Base-by-base conservation (phyloP, 2,113 vertebrate genomes). In the Chamaetylas fuelleborni region DNA sequence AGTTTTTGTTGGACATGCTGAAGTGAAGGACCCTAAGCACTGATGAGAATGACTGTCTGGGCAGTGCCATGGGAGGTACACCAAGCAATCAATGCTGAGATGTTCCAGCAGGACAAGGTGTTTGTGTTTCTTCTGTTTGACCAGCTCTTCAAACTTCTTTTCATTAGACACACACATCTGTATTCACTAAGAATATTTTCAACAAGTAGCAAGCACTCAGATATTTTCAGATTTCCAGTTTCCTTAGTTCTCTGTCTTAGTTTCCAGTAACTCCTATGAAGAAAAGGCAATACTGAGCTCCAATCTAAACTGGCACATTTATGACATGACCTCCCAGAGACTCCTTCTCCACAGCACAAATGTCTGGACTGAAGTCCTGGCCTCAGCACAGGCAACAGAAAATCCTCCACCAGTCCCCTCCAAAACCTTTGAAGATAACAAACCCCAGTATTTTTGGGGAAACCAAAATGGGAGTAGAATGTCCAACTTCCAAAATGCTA, bases 191-290 rank as follows among this genome's bases (percentile, higher is more conserved):
- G 17, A 86, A 20, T 79, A 36, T 23, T 66, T 87, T 85, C 40
- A 62, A 73, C 0, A 11, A 38, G 66, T 31, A 38, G 26, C 57
- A 91, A 81, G 17, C 34, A 34, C 54, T 36, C 22, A 14, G 54
- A 14, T 69, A 65, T 38, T 62, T 88, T 42, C 64, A 85, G 24
- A 33, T 31, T 90, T 48, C 16, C 69, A 40, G 23, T 66, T 74
- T 60, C 76, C 56, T 43, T 60, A 20, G 5, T 53, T 70, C 15
- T 61, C 48, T 81, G 12, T 50, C 67, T 73, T 54, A 57, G 69
- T 62, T 88, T 87, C 51, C 81, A 93, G 86, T 45, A 78, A 64
- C 13, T 81, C 40, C 71, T 67, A 56, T 19, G 33, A 86, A 73
- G 34, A 67, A 82, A 90, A 84, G 57, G 40, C 36, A 61, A 14